Percentiles rank a stretch among this genome's conserved stretches.
Conservation (phyloP, 2,888 invertebrate genomes). For the Gymnosoma rotundatum region DNA sequence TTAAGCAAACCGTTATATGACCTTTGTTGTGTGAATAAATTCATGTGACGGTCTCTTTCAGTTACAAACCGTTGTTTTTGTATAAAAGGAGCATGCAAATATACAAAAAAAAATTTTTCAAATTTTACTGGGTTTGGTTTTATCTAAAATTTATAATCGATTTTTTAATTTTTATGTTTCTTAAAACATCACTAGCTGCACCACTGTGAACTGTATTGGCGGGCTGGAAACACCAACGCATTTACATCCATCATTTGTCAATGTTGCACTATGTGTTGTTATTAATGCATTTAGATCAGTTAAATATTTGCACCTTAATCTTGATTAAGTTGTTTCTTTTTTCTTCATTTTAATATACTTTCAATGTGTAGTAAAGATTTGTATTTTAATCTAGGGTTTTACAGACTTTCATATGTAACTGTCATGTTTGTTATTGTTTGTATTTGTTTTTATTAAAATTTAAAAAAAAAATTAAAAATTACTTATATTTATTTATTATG, state of each 20-base stretch:
- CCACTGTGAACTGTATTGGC: neutral
- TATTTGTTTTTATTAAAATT: no score
- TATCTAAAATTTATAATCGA: conserved; percentile 52
- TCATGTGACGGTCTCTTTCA: conserved; percentile 33
- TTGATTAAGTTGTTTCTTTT: conserved; percentile 47
- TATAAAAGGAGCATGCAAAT: neutral
- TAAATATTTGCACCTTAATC: conserved; percentile 60
- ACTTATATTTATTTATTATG: no score
- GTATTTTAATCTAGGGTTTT: conserved; percentile 2
- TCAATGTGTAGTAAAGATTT: conserved; percentile 31
- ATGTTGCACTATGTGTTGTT: conserved; percentile 37
- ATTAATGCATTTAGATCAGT: conserved; percentile 40
- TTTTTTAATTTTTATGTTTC: conserved; percentile 17
- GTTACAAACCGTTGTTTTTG: conserved; percentile 27
- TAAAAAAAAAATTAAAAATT: no score
- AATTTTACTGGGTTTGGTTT: conserved; percentile 39
- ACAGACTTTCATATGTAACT: conserved; percentile 27
- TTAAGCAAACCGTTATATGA: conserved; percentile 54
- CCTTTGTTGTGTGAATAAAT: conserved; percentile 47
- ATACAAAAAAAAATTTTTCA: neutral
- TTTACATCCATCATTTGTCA: conserved; percentile 64
- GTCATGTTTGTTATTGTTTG: conserved; percentile 29
- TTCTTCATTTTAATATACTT: conserved; percentile 4
- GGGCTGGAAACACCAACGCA: conserved; percentile 54
- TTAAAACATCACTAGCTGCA: conserved; percentile 17